Conservation (phyloP, 2,113 vertebrate species). For the Chaetura pelagica region DNA sequence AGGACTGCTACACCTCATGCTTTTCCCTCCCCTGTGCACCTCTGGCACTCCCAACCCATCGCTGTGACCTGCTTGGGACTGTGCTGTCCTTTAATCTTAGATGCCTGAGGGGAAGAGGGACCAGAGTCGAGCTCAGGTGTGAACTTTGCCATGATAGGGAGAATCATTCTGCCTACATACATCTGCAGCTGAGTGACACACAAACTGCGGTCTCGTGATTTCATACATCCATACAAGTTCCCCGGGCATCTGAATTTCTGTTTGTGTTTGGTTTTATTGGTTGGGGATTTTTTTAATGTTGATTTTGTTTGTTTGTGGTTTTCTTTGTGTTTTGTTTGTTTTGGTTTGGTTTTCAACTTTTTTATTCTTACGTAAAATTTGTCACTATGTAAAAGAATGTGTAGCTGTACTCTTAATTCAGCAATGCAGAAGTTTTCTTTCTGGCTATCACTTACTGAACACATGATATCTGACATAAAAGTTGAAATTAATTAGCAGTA, state of each 20-base stretch:
- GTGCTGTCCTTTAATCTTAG: not conserved
- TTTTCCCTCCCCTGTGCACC: not conserved
- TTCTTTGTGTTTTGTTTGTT: too few species aligned
- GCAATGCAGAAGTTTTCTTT: not conserved
- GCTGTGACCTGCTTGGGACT: fast-evolving
- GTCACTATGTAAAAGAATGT: not conserved
- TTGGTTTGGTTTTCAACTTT: not conserved
- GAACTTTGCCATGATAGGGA: not conserved
- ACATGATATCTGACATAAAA: not conserved
- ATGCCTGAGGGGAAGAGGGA: not conserved
- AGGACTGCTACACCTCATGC: not conserved
- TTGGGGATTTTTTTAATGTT: too few species aligned
- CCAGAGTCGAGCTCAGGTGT: not conserved
- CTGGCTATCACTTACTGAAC: not conserved
- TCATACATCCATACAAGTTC: not conserved
- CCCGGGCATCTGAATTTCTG: not conserved
- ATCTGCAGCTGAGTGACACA: not conserved
- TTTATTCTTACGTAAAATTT: not conserved
- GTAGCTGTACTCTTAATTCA: not conserved
- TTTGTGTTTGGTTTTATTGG: too few species aligned
- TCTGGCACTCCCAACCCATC: fast-evolving
- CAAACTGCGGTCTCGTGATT: not conserved
- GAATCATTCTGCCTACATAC: not conserved
- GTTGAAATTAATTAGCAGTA: not conserved
- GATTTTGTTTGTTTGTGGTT: too few species aligned